Base-by-base conservation (phyloP, 2,888 invertebrate genomes). In the Ypsolopha scabrella region DNA sequence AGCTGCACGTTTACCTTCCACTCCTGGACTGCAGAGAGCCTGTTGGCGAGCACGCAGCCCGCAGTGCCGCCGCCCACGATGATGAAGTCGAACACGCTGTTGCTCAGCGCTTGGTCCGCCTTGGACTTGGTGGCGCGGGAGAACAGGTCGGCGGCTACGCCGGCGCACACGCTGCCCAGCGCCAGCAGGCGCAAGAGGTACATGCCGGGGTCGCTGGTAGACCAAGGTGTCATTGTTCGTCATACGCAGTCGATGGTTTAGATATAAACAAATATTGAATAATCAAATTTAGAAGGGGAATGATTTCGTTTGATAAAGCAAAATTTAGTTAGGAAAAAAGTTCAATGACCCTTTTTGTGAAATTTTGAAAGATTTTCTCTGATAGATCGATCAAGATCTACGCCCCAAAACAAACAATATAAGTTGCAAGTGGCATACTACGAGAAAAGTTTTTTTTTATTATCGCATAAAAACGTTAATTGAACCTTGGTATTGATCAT, bases 81-180 rank as follows among this genome's bases (percentile, higher is more conserved):
- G 59, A 87, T 80, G 68, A 87, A 87, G 67, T 87, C 87, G 51
- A 75, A 87, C n/a, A 86, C 85, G 43, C 80, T 81, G 67, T 67
- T 83, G 61, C 68, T 68, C 1, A 80, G 59, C 51, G 79, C 78
- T 36, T 70, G 61, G 51, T 81, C 83, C 0, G 75, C 68, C 54
- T 72, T 78, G 1, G 67, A 70, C 58, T 69, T 70, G 9, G 86
- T 85, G 4, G 83, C 86, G 52, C 72, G 79, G 14, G 79, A 72
- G 66, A 80, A 76, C 51, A 86, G 67, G 56, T 83, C 86, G 0
- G 61, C 72, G 1, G 55, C 41, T 35, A 61, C 59, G 6, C 54
- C 55, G 13, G 55, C 39, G 53, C 13, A 34, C 11, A 54, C 47
- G 48, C 45, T 58, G 57, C 49, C 57, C 48, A 48, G 53, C 57